Evolutionary conservation across 2,113 vertebrate genomes (phyloP), one percentile per base, ranked within the genome.

Genomic region (Glareola pratincola): DNA sequence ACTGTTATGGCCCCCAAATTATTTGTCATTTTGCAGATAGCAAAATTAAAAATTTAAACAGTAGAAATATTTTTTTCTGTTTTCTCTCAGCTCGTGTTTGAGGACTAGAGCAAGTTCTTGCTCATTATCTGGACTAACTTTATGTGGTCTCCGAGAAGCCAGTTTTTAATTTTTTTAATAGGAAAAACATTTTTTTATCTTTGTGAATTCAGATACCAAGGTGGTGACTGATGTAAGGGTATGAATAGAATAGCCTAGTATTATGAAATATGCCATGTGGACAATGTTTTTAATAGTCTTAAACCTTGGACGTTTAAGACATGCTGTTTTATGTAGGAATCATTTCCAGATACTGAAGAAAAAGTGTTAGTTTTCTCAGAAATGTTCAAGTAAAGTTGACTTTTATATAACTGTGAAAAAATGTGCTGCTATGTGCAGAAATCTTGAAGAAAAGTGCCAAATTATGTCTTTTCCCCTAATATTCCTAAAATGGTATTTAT

Each of bases 341-440:
- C 27, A 88, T 94, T 97, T 96, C 93, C 97, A 97, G 90, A 86
- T 97, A 93, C 88, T 97, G 92, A 94, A 94, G 69, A 97, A 96
- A 96, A 94, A 96, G 69, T 95, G 94, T 97, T 98, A 90, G 83
- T 92, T 97, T 96, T 97, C 92, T 95, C 92, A 97, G 95, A 97
- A 98, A 95, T 96, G 79, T 81, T 96, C 97, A 96, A 96, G 82
- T 91, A 93, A 95, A 92, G 20, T 89, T 79, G 81, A 92, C 94
- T 97, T 97, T 98, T 98, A 96, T 59, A 85, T 96, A 97, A 95
- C 92, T 81, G 32, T 78, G 66, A 93, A 97, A 97, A 98, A 98
- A 96, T 97, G 85, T 97, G 95, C 96, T 97, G 87, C 84, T 88
- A 92, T 96, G 95, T 93, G 93, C 95, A 97, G 87, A 97, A 98